Base-by-base conservation (phyloP, 37 sponge, comb jelly and placozoan genomes). In the Theonella swinhoei region DNA sequence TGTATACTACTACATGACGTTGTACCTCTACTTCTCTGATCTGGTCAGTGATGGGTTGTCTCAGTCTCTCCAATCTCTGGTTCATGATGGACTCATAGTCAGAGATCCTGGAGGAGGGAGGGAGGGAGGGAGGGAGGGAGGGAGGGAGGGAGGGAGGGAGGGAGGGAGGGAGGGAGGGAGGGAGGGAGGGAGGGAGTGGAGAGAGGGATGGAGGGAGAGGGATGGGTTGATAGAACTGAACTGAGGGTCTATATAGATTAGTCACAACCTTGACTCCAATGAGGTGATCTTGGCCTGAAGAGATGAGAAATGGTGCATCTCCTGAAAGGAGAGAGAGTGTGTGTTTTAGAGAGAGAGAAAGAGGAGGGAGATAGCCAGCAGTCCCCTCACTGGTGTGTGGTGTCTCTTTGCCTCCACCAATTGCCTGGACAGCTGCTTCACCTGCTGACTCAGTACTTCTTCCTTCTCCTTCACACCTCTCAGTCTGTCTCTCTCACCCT, bases 181-280 rank as follows among this genome's bases (percentile, higher is more conserved):
- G n/a, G n/a, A n/a, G n/a, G n/a, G n/a, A n/a, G n/a, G n/a, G n/a
- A n/a, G n/a, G n/a, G n/a, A n/a, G n/a, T n/a, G n/a, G n/a, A n/a
- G n/a, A n/a, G n/a, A n/a, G n/a, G n/a, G n/a, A n/a, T n/a, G n/a
- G n/a, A n/a, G n/a, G n/a, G n/a, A n/a, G n/a, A n/a, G n/a, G n/a
- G n/a, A n/a, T n/a, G n/a, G n/a, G n/a, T n/a, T n/a, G n/a, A n/a
- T n/a, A n/a, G n/a, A n/a, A n/a, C n/a, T n/a, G n/a, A n/a, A n/a
- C n/a, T n/a, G n/a, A n/a, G n/a, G n/a, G n/a, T n/a, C n/a, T n/a
- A n/a, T n/a, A n/a, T n/a, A n/a, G n/a, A n/a, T n/a, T n/a, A n/a
- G n/a, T n/a, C n/a, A n/a, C n/a, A n/a, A 91, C 92, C 79, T 91
- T 77, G 59, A 39, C 40, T 91, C 92, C 40, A 91, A 33, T 31